phyloP scores from a whole-genome alignment of 2,888 invertebrate genomes.

The Drosophila ustulata region DNA sequence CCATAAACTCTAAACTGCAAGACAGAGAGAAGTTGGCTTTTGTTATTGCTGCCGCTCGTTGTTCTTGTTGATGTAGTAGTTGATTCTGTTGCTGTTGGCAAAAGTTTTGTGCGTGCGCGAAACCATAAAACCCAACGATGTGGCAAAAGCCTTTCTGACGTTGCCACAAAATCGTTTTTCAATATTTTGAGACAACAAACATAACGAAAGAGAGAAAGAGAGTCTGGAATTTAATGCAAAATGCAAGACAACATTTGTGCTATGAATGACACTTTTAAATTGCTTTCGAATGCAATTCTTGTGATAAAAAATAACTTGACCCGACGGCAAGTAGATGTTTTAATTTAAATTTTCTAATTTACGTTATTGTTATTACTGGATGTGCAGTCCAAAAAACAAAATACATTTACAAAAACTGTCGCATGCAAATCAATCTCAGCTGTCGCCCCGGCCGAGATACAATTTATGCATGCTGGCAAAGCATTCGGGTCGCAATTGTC shows the following conservation, averaged over 20 bases:
- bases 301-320: slow-evolving; percentile 52
- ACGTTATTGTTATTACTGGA: slow-evolving; percentile 26
- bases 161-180: slow-evolving; percentile 78
- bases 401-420: slow-evolving; percentile 69
- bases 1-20: slow-evolving; percentile 52
- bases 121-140: slow-evolving; percentile 81
- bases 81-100: slow-evolving; percentile 48
- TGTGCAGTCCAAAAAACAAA: slow-evolving; percentile 13
- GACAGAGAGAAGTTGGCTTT: slow-evolving; percentile 51
- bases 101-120: slow-evolving; percentile 81
- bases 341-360: slow-evolving; percentile 74
- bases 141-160: slow-evolving; percentile 73
- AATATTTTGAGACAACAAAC: slow-evolving; percentile 52
- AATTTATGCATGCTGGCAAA: slow-evolving; percentile 70
- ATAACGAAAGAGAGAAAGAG: background rate
- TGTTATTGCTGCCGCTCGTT: slow-evolving; percentile 30
- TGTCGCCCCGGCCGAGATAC: slow-evolving; percentile 65
- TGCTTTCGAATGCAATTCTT: slow-evolving; percentile 34
- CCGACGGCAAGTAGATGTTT: slow-evolving; percentile 36
- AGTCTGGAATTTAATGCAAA: slow-evolving; percentile 26
- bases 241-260: slow-evolving; percentile 4
- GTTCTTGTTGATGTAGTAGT: slow-evolving; percentile 28
- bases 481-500: slow-evolving; percentile 48
- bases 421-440: slow-evolving; percentile 80
- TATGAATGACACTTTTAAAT: slow-evolving; percentile 22